Percentiles rank a stretch among this genome's conserved stretches.
These are phyloP conservation scores for Craseonycteris thonglongyai DNA, from an alignment of 2,113 vertebrate species.

Conservation along the genomic window DNA sequence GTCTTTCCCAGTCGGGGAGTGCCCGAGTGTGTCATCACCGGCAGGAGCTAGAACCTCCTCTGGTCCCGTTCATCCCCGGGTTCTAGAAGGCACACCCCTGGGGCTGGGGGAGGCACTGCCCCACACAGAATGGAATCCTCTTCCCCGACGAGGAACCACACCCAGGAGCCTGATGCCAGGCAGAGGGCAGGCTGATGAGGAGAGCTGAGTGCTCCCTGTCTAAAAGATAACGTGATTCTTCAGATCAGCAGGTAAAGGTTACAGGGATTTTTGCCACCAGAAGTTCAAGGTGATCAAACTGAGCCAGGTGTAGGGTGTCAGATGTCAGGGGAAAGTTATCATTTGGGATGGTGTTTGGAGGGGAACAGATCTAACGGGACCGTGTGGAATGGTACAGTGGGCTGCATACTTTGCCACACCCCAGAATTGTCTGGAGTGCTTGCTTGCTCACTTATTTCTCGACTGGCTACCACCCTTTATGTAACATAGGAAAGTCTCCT, in stretches of 20 bases:
- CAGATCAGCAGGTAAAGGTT: no score
- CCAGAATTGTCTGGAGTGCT: background rate
- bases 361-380: accelerated
- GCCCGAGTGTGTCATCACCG: background rate
- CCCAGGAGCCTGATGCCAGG: background rate
- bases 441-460: background rate
- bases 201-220: background rate
- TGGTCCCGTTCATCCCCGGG: background rate
- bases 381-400: background rate
- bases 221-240: background rate
- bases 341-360: accelerated
- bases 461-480: background rate
- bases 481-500: background rate
- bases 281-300: background rate
- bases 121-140: background rate
- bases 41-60: background rate
- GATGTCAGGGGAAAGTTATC: background rate
- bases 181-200: background rate
- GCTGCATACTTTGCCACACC: background rate
- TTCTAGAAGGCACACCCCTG: background rate
- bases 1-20: background rate
- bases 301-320: background rate
- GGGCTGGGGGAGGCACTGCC: background rate
- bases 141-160: background rate
- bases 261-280: background rate